Evolutionary conservation across 2,113 vertebrate species (phyloP).

Genomic region (Dinomys branickii): DNA sequence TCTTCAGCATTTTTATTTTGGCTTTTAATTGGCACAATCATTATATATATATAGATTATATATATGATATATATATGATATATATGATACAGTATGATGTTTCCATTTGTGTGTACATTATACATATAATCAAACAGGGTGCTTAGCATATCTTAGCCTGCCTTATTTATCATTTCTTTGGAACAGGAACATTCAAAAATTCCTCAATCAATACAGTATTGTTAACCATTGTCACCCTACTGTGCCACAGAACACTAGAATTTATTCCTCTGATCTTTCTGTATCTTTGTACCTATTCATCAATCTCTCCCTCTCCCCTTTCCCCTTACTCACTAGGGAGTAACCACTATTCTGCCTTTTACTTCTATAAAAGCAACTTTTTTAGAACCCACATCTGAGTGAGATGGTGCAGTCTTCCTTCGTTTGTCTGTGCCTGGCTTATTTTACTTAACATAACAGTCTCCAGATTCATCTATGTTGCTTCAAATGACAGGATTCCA

Average conservation of each 20-base stretch:
- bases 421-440: background rate
- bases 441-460: background rate
- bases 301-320: background rate
- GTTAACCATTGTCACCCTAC: background rate
- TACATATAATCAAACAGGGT: background rate
- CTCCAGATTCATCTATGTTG: background rate
- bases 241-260: background rate
- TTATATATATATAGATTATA: background rate
- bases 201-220: background rate
- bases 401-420: no score
- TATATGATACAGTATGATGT: background rate
- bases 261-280: background rate
- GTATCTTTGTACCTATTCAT: background rate
- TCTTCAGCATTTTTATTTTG: background rate
- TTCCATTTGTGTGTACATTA: background rate
- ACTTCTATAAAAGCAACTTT: background rate
- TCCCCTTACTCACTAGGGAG: no score
- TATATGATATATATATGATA: background rate
- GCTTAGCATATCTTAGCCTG: background rate
- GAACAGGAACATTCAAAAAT: background rate
- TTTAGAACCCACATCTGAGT: background rate
- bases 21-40: no score
- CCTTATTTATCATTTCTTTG: background rate
- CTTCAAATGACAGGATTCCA: background rate
- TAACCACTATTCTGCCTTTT: background rate